Evolutionary conservation across 2,888 invertebrate genomes (phyloP).

Genomic region (Tuta absoluta): DNA sequence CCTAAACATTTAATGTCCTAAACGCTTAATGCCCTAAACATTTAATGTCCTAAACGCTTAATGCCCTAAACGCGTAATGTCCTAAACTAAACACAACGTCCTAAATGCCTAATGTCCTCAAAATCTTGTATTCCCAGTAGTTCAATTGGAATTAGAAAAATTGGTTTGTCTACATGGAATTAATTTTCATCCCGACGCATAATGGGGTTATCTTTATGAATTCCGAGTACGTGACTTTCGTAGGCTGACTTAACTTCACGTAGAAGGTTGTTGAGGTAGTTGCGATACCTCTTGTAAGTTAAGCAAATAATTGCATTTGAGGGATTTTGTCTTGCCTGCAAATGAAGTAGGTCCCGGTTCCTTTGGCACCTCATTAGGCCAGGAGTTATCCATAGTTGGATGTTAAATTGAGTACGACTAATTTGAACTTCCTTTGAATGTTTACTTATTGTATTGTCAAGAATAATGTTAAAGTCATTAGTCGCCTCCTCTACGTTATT

Average conservation of each 20-base stretch:
- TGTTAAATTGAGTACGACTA: constrained; percentile 13
- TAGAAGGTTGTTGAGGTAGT: constrained; percentile 5
- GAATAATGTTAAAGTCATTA: neutral
- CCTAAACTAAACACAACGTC: no score
- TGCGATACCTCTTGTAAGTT: no score
- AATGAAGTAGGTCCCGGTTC: constrained; percentile 11
- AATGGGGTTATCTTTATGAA: neutral
- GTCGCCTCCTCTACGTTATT: constrained; percentile 12
- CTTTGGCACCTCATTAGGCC: neutral
- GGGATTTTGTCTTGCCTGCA: constrained; percentile 5
- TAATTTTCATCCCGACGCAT: no score
- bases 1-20: no score
- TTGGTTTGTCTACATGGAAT: no score
- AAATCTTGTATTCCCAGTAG: no score
- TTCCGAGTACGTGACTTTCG: neutral
- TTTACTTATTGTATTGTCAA: neutral
- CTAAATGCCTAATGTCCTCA: no score
- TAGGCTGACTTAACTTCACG: neutral
- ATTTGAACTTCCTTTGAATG: neutral
- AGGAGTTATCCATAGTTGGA: no score
- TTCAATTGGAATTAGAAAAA: no score
- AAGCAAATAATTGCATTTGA: neutral
- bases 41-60: no score
- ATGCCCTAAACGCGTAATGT: no score
- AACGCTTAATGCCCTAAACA: no score